phyloP scores from a whole-genome alignment of 92 coral and sea anemone species.

The Paragorgia papillata region DNA sequence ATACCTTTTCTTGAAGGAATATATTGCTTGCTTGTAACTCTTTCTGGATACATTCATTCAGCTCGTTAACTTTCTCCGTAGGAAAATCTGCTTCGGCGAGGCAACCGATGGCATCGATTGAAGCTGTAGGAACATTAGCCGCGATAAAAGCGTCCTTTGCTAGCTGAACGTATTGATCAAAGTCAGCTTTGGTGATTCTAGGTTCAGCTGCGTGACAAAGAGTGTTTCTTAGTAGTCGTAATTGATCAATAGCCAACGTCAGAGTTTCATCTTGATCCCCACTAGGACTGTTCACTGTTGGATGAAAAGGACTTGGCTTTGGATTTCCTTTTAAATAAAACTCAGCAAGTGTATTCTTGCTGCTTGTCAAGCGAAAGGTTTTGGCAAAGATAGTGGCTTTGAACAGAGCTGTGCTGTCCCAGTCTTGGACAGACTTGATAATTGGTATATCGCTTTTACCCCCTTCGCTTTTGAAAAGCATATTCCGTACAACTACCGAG shows the following conservation, averaged over 20 bases:
- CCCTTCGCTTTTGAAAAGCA: constrained; percentile 25
- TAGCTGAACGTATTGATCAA: constrained; percentile 26
- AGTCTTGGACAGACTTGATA: constrained; percentile 26
- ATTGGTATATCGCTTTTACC: constrained; percentile 43
- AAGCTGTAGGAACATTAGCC: constrained; percentile 32
- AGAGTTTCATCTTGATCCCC: constrained; percentile 46
- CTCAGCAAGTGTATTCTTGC: constrained; percentile 32
- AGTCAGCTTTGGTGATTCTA: constrained; percentile 34
- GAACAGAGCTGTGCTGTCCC: constrained; percentile 56
- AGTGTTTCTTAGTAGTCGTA: constrained; percentile 47
- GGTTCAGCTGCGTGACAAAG: constrained; percentile 47
- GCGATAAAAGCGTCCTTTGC: constrained; percentile 54
- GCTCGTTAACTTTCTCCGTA: constrained; percentile 18
- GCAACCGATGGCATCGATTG: constrained; percentile 34
- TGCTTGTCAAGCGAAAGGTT: constrained; percentile 26
- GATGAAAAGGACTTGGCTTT: constrained; percentile 28
- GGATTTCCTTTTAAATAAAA: constrained; percentile 22
- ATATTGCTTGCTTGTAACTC: too few species aligned
- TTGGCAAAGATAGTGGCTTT: constrained; percentile 51
- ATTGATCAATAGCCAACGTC: constrained; percentile 57
- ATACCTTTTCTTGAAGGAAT: too few species aligned
- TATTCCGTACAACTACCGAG: constrained; percentile 50
- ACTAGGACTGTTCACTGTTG: constrained; percentile 42
- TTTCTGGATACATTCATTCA: neutral
- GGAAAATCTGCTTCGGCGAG: constrained; percentile 57